Conservation (phyloP, 2,888 invertebrate genomes). For the Poecilus cupreus region DNA sequence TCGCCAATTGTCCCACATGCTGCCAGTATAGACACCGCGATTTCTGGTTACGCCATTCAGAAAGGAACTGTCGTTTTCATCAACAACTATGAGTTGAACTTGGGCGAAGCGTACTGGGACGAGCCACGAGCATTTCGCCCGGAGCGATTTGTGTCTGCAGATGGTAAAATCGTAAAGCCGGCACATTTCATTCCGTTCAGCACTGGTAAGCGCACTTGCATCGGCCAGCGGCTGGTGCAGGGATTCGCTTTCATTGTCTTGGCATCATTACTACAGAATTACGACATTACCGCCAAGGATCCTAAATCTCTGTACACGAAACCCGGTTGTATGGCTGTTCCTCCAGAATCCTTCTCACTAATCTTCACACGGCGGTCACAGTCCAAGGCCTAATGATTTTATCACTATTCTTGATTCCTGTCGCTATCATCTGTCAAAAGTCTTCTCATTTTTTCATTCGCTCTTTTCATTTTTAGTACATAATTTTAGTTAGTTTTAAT, state of each 20-base stretch:
- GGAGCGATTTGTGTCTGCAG: conserved; percentile 79
- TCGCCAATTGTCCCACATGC: conserved; percentile 95
- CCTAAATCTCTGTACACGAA: conserved; percentile 75
- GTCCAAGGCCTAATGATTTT: conserved; percentile 81
- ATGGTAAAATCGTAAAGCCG: conserved; percentile 74
- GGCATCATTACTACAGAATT: conserved; percentile 83
- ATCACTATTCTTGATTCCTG: conserved; percentile 77
- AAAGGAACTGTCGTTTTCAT: conserved; percentile 89
- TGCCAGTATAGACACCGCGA: conserved; percentile 83
- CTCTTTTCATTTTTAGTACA: conserved; percentile 23
- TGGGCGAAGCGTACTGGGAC: conserved; percentile 83
- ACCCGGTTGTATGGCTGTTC: conserved; percentile 84
- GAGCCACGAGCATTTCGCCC: conserved; percentile 84
- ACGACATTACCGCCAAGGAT: conserved; percentile 78
- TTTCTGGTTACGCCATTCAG: conserved; percentile 82
- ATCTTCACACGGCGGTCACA: conserved; percentile 76
- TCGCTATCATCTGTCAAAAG: neutral
- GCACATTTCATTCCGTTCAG: conserved; percentile 90
- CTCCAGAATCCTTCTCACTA: conserved; percentile 82
- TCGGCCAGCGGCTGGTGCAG: conserved; percentile 87
- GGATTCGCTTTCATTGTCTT: conserved; percentile 85
- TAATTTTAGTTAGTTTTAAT: conserved; percentile 45
- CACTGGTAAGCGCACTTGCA: conserved; percentile 90
- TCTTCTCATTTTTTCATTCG: conserved; percentile 18
- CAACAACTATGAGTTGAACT: conserved; percentile 88